Base-by-base conservation (phyloP, 2,797 vertebrate species). In the Pantherophis alleghaniensis region DNA sequence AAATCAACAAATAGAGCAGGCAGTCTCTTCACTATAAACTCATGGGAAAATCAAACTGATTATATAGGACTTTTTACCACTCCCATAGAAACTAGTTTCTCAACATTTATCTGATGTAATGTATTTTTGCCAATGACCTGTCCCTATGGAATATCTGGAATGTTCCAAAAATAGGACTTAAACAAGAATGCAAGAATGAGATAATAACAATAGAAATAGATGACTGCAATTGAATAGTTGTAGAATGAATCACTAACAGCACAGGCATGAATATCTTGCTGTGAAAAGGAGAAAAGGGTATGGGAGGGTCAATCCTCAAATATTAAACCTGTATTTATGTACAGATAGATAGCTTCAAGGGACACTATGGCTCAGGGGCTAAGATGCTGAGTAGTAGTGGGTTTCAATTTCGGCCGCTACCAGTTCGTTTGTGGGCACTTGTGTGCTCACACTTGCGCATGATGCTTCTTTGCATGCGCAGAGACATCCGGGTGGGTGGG, bases 121-220 rank as follows among this genome's bases (percentile, higher is more conserved):
- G 92, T 74, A 61, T 56, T 93, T 53, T 95, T 93, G 89, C 37
- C 1, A 83, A 93, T 92, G 87, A 63, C 93, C 92, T 94, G 95
- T 95, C 90, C 91, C 95, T 91, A 53, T 94, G 95, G 96, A 95
- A 96, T 86, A 74, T 92, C n/a, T 97, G 96, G 96, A 95, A 94
- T 93, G 95, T 90, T 91, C 63, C 88, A 92, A 69, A 20, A 94
- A 91, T 91, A 93, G 95, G 92, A 95, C 92, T 61, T 22, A 90
- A 95, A 95, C 37, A 13, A 92, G 94, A 42, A 92, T 94, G 87
- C 57, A 69, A 95, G 90, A 93, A 94, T 95, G 91, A 96, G 91
- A 94, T 74, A 42, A 93, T 66, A 18, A 93, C 26, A 47, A 83
- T 47, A 93, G 90, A 83, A 96, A 86, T 88, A 92, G 95, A 88